A percentile compares a stretch with the other conserved stretches of the same genome.
Conservation (phyloP, 2,113 vertebrate genomes). For the Elgaria multicarinata region DNA sequence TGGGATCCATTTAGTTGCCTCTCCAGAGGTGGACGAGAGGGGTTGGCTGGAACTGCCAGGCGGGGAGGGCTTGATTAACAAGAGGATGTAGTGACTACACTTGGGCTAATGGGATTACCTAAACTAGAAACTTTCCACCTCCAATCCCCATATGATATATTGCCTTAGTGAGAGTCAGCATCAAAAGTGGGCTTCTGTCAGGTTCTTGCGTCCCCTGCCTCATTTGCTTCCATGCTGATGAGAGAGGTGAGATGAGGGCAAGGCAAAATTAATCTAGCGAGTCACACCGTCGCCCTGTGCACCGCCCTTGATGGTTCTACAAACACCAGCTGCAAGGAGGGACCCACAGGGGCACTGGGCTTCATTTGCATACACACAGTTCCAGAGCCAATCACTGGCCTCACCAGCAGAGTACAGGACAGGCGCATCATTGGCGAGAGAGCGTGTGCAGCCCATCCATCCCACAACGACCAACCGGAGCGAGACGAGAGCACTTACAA, state of each 20-base stretch:
- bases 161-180: neutral
- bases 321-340: neutral
- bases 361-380: conserved; percentile 7
- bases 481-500: neutral
- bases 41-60: neutral
- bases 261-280: neutral
- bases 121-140: neutral
- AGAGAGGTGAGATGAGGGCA: neutral
- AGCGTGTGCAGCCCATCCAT: neutral
- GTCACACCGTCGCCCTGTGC: neutral
- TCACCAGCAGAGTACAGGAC: neutral
- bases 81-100: neutral
- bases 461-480: neutral
- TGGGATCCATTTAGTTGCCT: neutral
- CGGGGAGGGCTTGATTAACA: neutral
- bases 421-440: neutral
- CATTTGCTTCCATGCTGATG: neutral
- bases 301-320: neutral
- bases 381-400: neutral
- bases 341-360: neutral
- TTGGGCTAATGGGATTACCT: neutral
- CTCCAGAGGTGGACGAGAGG: neutral
- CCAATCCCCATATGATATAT: neutral
- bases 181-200: neutral
- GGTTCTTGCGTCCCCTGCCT: neutral